Evolutionary conservation across 35 echinoderm and acorn worm species (phyloP), one percentile per base, ranked within the genome.

Genomic region (Stichopus chloronotus): DNA sequence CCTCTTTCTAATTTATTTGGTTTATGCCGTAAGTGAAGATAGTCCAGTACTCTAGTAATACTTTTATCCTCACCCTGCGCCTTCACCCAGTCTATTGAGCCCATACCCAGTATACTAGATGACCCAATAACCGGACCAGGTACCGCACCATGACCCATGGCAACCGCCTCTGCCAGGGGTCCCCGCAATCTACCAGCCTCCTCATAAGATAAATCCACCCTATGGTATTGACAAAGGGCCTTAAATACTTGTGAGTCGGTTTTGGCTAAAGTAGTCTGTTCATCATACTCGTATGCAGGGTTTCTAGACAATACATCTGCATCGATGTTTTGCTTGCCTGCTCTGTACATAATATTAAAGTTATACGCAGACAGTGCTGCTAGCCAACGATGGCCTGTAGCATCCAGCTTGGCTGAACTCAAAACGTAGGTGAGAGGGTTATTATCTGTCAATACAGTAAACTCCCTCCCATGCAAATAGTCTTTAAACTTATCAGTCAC

Each of bases 381-480:
- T 24, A 93, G 25, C 92, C 81, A 93, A 13, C 59, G 22, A 23
- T 93, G 83, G 6, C 92, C 92, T 52, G 81, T 87, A 23, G 82
- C 92, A 21, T 93, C 83, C 17, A 93, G 61, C 25, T 87, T 87
- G 11, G 82, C 81, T 12, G 83, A 22, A 9, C 58, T 93, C 14
- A 76, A 10, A 5, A 93, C 82, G 76, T 93, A 93, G 8, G 81
- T 85, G 21, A 93, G 57, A 5, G 92, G 92, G 69, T 88, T 93
- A 58, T 88, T 92, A 68, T 92, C 91, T 16, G 91, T 92, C 13
- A 63, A 6, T 24, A 92, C 76, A 4, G 20, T 56, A 68, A 92
- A 86, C 5, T 10, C 17, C 16, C 23, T 84, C 8, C 79, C 78
- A 92, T 84, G 43, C 76, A 83, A 20, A 58, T 84, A 92, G 59